phyloP scores from a whole-genome alignment of 2,888 invertebrate genomes.

The Lasioglossum calceatum region DNA sequence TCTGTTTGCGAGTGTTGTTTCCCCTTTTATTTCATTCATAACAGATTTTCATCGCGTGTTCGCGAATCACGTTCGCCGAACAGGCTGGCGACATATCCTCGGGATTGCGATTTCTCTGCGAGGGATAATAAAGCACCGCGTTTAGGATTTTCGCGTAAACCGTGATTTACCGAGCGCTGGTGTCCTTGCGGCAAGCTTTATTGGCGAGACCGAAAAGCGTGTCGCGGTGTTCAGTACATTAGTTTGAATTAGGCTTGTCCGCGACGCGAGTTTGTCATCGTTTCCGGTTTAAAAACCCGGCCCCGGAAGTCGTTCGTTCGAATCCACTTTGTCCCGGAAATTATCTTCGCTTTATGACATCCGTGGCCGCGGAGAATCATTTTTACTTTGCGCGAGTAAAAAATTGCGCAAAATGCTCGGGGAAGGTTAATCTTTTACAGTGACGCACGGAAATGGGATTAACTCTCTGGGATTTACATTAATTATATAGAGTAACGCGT shows the following conservation, averaged over 20 bases:
- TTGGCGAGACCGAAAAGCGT: background rate
- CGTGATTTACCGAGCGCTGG: background rate
- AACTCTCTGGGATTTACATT: background rate
- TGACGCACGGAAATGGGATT: background rate
- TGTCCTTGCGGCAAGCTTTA: constrained; percentile 28
- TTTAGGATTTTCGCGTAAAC: constrained; percentile 34
- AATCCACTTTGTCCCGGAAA: background rate
- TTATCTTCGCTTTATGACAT: background rate
- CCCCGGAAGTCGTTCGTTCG: background rate
- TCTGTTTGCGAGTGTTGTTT: constrained; percentile 10
- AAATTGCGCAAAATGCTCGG: background rate
- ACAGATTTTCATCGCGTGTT: constrained; percentile 7
- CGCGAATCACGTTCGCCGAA: constrained; percentile 34
- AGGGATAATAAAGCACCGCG: constrained; percentile 28
- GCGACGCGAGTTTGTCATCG: background rate
- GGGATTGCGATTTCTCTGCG: constrained; percentile 18
- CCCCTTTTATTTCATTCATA: constrained; percentile 15
- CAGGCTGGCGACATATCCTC: background rate
- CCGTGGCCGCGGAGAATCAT: background rate
- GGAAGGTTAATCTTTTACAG: background rate
- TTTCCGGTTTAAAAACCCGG: background rate
- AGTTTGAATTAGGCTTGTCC: constrained; percentile 16
- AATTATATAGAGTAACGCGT: background rate
- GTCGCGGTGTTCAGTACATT: constrained; percentile 9
- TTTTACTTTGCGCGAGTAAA: background rate